Evolutionary conservation across 2,888 invertebrate genomes (phyloP), one percentile per base, ranked within the genome.

Genomic region (Acleris laterana): DNA sequence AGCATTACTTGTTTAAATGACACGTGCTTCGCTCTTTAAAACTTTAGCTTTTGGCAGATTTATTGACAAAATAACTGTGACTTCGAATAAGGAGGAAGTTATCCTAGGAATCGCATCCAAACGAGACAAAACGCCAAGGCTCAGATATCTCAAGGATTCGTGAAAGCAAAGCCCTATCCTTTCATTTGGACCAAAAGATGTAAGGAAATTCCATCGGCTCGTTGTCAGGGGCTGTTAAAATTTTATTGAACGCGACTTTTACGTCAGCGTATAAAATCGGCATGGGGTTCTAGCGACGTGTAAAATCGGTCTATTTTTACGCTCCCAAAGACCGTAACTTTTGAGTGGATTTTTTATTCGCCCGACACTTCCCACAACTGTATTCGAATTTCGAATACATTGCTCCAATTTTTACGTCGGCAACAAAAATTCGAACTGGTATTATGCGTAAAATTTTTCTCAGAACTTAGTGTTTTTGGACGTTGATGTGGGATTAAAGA

Each of bases 291-390:
- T 83, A 80, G 83, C 74, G 83, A 89, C 86, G 88, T 89, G 90
- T 87, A 84, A 89, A 90, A 88, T 88, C 81, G 81, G 83, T 86
- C 85, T 85, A 88, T 88, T 90, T 89, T 92, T 89, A 88, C 84
- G 83, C 82, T 79, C 78, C 79, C 75, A 74, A 78, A 75, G 75
- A 83, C 84, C 81, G 86, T 91, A 87, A 89, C 81, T 81, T 81
- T 78, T 79, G 78, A 86, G 82, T 87, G 82, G 84, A 81, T 83
- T 88, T 90, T 85, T 89, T 89, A 90, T 89, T 87, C 72, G 81
- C 74, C 79, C 77, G 84, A 81, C 85, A 87, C 78, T 66, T 86
- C 87, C 81, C 80, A 76, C 77, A 83, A 83, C 79, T 81, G 84
- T 82, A 78, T 79, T 77, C 76, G 72, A 69, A 69, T 73, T 53